Percentiles rank a stretch among this genome's conserved stretches.
Evolutionary conservation across 2,797 vertebrate species (phyloP).

Genomic region (Artibeus jamaicensis): DNA sequence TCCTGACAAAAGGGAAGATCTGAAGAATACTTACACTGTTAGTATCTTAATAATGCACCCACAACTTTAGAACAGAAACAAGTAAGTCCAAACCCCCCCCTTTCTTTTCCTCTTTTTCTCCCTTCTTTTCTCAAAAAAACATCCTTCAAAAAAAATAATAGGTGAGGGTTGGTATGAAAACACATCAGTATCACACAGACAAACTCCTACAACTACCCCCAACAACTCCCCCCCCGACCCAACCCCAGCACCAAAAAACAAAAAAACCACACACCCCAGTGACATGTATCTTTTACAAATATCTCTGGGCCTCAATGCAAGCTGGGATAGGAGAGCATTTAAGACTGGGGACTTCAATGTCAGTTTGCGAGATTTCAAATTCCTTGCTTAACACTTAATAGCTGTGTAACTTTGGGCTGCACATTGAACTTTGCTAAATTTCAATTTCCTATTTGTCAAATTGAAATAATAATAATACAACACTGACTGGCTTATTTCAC

Average conservation of each 20-base stretch:
- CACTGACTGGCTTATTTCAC: neutral
- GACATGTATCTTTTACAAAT: neutral
- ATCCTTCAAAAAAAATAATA: too few relatives aligned
- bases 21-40: neutral
- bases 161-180: too few relatives aligned
- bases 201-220: too few relatives aligned
- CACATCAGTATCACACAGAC: too few relatives aligned
- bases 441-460: neutral
- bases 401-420: neutral
- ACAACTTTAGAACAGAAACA: neutral
- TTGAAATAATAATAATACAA: neutral
- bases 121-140: too few relatives aligned
- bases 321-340: neutral
- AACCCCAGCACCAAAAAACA: too few relatives aligned
- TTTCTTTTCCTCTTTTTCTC: too few relatives aligned
- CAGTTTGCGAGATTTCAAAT: neutral
- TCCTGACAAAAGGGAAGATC: neutral
- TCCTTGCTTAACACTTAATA: neutral
- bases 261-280: too few relatives aligned
- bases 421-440: neutral
- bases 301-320: neutral
- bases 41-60: neutral
- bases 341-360: neutral
- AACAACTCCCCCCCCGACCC: too few relatives aligned
- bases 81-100: too few relatives aligned